Evolutionary conservation across 64 coral and sea anemone genomes (phyloP), one percentile per base, ranked within the genome.

Genomic region (Montipora capricornis): DNA sequence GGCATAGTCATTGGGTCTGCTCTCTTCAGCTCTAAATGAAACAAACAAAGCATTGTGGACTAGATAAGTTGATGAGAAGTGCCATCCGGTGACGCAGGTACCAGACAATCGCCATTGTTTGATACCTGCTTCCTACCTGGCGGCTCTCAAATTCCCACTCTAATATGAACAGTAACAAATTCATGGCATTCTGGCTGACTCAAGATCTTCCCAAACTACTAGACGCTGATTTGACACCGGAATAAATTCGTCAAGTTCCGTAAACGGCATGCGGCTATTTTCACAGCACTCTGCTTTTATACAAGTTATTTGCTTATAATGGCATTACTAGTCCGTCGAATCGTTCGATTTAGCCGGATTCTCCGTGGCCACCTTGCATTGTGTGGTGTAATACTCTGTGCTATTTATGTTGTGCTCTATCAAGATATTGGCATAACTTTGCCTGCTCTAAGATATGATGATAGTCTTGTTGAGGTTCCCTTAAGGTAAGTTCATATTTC

Each of bases 321-420:
- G 82, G 16, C 16, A 10, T 14, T 47, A 70, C 15, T 45, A 20
- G 5, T 49, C 62, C 62, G 62, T 48, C 82, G 62, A 51, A 10
- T 85, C 62, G 19, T 44, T 46, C 82, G 82, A 70, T 70, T 85
- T 22, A 19, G 82, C 62, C 19, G 82, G 82, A 45, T 71, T 71
- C 82, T 45, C 13, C 66, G 61, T 16, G 64, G 67, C 5, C 82
- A 85, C 46, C 44, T 85, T 68, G 62, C 17, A 22, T 85, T 85
- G 37, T 85, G 82, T 49, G 82, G 62, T 20, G 44, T 85, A 19
- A 8, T 85, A 2, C 70, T 85, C 19, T 85, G 82, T 8, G 82
- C 62, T 50, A 49, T 85, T 85, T 85, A 85, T 20, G 68, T 85
- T 85, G 62, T 85, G 0, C 66, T 85, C 26, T 85, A 85, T 49